These are phyloP conservation scores for Noctua fimbriata DNA, from an alignment of 2,888 invertebrate genomes.

Conservation along the genomic window DNA sequence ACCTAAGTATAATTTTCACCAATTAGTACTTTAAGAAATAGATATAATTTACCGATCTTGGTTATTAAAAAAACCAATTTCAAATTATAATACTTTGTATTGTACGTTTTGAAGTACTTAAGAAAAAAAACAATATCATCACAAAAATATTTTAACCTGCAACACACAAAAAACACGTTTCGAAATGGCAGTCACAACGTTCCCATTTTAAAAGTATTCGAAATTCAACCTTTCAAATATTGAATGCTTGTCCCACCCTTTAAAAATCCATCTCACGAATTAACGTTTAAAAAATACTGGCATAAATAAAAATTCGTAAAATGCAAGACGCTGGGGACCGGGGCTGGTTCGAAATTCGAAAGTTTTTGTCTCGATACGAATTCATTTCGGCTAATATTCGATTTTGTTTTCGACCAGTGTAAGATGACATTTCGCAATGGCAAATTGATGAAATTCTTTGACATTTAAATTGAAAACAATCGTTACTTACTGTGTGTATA, in stretches of 20 bases:
- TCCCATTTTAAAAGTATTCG: conserved; percentile 43
- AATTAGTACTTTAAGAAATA: too few species aligned
- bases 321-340: conserved; percentile 76
- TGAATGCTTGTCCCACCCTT: conserved; percentile 58
- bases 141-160: conserved; percentile 5
- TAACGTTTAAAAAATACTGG: conserved; percentile 82
- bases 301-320: conserved; percentile 81
- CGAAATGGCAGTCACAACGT: conserved; percentile 44
- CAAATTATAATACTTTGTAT: background rate
- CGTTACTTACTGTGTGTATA: background rate
- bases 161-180: conserved; percentile 32
- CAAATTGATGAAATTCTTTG: conserved; percentile 18
- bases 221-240: conserved; percentile 67
- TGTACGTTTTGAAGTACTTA: background rate
- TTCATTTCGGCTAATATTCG: conserved; percentile 82
- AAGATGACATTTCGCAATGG: conserved; percentile 51
- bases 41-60: background rate
- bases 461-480: background rate
- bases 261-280: conserved; percentile 85
- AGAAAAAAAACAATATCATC: background rate
- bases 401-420: conserved; percentile 63
- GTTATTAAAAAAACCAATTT: background rate
- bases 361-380: conserved; percentile 74
- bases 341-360: conserved; percentile 71
- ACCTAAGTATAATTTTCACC: too few species aligned